Evolutionary conservation across 2,797 vertebrate genomes (phyloP).

Genomic region (Sarcophilus harrisii): DNA sequence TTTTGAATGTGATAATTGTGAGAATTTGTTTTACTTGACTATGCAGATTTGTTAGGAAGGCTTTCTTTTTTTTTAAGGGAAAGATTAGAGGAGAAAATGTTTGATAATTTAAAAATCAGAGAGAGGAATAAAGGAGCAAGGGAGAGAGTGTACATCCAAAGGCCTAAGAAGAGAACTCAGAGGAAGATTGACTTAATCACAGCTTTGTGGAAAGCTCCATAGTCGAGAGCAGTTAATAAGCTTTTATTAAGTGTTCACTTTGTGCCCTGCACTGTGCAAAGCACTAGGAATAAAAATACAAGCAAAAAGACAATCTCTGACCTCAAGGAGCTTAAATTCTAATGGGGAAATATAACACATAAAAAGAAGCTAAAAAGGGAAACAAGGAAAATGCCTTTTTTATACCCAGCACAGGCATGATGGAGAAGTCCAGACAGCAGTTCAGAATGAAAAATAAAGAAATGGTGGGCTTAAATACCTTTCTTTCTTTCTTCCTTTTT

Average conservation of each 20-base stretch:
- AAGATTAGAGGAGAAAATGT: no score
- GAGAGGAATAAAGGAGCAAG: not conserved
- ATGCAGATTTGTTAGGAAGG: not conserved
- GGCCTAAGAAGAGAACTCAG: not conserved
- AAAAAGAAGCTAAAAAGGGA: not conserved
- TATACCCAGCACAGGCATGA: not conserved
- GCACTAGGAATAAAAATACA: not conserved
- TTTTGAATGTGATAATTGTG: not conserved
- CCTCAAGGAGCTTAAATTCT: not conserved
- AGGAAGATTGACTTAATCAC: not conserved
- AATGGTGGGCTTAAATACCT: not conserved
- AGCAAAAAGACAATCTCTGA: not conserved
- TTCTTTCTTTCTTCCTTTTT: no score
- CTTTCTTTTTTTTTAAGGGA: not conserved
- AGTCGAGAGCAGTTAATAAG: not conserved
- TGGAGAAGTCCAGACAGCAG: no score
- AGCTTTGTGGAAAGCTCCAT: not conserved
- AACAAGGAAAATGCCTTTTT: not conserved
- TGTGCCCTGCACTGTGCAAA: not conserved
- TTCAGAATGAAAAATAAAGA: not conserved
- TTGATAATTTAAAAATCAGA: not conserved
- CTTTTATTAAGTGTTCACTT: not conserved
- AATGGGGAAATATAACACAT: not conserved
- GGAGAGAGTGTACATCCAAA: not conserved
- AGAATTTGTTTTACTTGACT: not conserved